These are phyloP conservation scores for Epirrita christyi DNA, from an alignment of 2,888 invertebrate genomes.

Conservation along the genomic window DNA sequence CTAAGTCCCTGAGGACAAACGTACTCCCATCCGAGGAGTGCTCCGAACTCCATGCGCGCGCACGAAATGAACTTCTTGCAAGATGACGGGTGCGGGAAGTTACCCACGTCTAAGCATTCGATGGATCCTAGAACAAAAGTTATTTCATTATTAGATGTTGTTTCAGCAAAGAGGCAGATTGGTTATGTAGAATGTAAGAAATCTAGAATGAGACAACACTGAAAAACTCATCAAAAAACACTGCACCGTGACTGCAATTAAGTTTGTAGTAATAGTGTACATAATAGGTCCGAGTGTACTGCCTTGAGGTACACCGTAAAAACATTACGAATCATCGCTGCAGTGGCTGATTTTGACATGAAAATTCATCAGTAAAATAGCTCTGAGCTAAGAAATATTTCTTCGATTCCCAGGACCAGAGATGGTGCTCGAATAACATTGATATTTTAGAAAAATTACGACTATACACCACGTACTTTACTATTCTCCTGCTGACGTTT, in stretches of 20 bases:
- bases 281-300: conserved; percentile 1
- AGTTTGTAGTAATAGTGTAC: background rate
- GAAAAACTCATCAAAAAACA: background rate
- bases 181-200: too few species aligned
- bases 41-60: conserved; percentile 90
- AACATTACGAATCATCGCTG: background rate
- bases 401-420: too few species aligned
- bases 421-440: too few species aligned
- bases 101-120: conserved; percentile 94
- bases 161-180: too few species aligned
- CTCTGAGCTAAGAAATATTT: background rate
- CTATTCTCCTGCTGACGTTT: too few species aligned
- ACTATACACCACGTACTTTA: too few species aligned
- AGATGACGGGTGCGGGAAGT: conserved; percentile 95
- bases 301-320: conserved; percentile 9
- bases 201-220: background rate
- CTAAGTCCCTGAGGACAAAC: conserved; percentile 94
- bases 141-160: too few species aligned
- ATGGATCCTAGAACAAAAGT: conserved; percentile 85
- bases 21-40: conserved; percentile 94
- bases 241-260: background rate
- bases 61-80: conserved; percentile 97
- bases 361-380: background rate
- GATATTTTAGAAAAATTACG: too few species aligned
- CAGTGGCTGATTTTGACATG: background rate